Conservation (phyloP, 2,797 vertebrate species). For the Hyperoplus immaculatus region DNA sequence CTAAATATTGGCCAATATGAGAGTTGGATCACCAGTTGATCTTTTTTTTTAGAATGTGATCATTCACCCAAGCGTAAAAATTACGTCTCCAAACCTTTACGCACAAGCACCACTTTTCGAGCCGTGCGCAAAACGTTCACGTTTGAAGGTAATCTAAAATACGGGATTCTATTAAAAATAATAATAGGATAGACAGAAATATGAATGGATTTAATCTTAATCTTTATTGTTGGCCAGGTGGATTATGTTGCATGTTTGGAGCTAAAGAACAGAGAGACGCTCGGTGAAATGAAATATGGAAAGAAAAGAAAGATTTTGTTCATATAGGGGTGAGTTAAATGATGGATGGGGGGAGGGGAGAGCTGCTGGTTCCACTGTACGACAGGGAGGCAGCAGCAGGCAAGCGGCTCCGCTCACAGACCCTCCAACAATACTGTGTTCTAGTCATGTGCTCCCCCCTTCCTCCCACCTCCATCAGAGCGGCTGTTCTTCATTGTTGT, state of each 20-base stretch:
- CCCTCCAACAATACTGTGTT: conserved; percentile 85
- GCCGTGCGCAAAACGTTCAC: background rate
- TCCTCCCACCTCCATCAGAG: conserved; percentile 76
- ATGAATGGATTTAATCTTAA: background rate
- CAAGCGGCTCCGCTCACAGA: conserved; percentile 83
- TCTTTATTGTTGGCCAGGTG: background rate
- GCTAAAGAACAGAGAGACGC: conserved; percentile 17
- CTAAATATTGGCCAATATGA: conserved; percentile 77
- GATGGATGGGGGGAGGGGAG: conserved; percentile 70
- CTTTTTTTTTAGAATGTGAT: conserved; percentile 30
- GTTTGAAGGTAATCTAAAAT: conserved; percentile 2
- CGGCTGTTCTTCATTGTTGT: conserved; percentile 80
- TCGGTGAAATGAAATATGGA: conserved; percentile 46
- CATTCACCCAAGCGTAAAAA: conserved; percentile 49
- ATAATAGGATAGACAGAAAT: background rate
- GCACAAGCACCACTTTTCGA: conserved; percentile 37
- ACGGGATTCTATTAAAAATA: conserved; percentile 1
- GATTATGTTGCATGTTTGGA: background rate
- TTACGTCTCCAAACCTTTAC: conserved; percentile 68
- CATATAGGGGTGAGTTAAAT: conserved; percentile 67
- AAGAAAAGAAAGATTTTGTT: conserved; percentile 56
- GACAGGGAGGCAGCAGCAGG: conserved; percentile 87
- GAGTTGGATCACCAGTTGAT: conserved; percentile 71
- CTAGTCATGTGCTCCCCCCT: conserved; percentile 70
- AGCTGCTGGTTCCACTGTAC: conserved; percentile 77